phyloP scores from a whole-genome alignment of 2,797 vertebrate genomes.

The Sarcoramphus papa region DNA sequence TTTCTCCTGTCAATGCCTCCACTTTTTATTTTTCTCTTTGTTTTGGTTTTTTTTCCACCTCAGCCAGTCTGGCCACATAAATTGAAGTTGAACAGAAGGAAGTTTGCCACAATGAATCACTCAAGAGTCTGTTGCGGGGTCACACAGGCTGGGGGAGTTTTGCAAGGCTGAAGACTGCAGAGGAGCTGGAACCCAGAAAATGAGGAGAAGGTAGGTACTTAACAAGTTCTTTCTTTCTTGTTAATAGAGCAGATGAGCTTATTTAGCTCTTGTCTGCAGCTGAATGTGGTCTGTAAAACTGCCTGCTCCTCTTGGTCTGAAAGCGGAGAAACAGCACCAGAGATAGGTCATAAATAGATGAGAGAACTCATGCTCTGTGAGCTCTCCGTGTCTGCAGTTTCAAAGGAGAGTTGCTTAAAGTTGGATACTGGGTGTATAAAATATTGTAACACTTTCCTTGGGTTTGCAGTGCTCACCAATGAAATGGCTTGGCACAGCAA shows the following conservation, averaged over 20 bases:
- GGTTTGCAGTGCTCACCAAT: neutral
- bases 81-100: neutral
- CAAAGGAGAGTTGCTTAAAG: neutral
- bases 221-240: neutral
- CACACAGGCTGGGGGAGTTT: neutral
- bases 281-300: neutral
- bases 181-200: slow-evolving; percentile 10
- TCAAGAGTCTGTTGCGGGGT: neutral
- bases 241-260: neutral
- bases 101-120: neutral
- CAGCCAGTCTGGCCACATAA: neutral
- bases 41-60: neutral
- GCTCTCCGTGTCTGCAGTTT: neutral
- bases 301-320: neutral
- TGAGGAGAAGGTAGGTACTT: slow-evolving; percentile 3
- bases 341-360: neutral
- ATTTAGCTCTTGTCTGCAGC: neutral
- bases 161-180: neutral
- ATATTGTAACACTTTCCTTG: neutral
- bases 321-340: neutral
- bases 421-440: neutral
- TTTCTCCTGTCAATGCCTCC: neutral
- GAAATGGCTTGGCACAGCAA: neutral
- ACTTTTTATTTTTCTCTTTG: neutral
- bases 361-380: neutral